Evolutionary conservation across 2,113 vertebrate species (phyloP).

Genomic region (Xenus cinereus): DNA sequence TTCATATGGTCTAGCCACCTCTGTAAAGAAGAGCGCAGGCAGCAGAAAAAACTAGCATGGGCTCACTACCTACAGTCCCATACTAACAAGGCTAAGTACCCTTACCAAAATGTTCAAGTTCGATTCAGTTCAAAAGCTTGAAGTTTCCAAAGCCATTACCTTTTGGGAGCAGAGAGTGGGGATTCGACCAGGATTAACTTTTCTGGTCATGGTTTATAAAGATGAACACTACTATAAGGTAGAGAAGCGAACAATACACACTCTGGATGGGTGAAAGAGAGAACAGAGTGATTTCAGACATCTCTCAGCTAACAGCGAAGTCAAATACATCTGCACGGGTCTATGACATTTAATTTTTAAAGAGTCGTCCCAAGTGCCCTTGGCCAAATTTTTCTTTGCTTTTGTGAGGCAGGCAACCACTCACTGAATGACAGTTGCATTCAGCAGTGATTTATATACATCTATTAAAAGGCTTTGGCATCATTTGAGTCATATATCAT

Average conservation of each 20-base stretch:
- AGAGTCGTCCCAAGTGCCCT: neutral
- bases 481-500: neutral
- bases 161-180: neutral
- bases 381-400: neutral
- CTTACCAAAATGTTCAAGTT: neutral
- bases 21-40: neutral
- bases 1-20: neutral
- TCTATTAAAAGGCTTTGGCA: neutral
- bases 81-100: neutral
- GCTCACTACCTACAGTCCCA: neutral
- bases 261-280: neutral
- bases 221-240: neutral
- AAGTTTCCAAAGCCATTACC: neutral
- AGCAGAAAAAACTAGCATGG: rapidly evolving
- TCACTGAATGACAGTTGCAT: neutral
- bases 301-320: neutral
- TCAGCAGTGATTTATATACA: neutral
- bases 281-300: neutral
- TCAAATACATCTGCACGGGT: neutral
- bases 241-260: neutral
- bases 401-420: neutral
- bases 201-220: neutral
- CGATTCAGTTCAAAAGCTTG: neutral
- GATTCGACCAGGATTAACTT: neutral
- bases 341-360: neutral